Evolutionary conservation across 1,140 invertebrate genomes (phyloP), one percentile per base, ranked within the genome.

Genomic region (Bemisia tabaci): DNA sequence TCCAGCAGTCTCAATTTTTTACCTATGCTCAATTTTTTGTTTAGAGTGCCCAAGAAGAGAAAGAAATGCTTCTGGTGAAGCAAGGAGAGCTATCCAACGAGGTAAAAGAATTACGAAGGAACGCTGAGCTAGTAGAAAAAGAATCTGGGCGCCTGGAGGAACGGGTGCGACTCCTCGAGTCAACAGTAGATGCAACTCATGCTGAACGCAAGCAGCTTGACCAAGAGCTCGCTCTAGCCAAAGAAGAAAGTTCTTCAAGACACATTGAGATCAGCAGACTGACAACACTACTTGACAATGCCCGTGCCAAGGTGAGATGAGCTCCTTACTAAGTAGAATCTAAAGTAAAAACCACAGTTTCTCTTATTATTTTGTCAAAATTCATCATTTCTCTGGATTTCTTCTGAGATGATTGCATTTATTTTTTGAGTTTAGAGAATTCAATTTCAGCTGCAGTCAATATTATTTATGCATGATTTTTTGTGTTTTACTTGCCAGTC

Each of bases 31-130:
- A n/a, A n/a, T n/a, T n/a, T n/a, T n/a, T n/a, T n/a, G n/a, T 65
- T 63, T 25, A 87, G 83, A 85, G 85, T 69, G 88, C 89, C 12
- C 90, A 94, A 78, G 88, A 90, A 68, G 89, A 92, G 73, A 79
- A 87, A 21, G 88, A 90, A 69, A 59, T 70, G 5, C 73, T 92
- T 17, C 71, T 91, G 12, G 80, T 84, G n/a, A 92, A 92, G 71
- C 87, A 91, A 73, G 88, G 90, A 70, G 90, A 94, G 71, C 72
- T 92, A 0, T 85, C 80, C 71, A 80, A 80, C 0, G 86, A 90
- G 66, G 71, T 93, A 23, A 82, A 84, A 26, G 74, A 72, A 66
- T 70, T 82, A 12, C 62, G 83, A 79, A 69, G 76, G 72, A 70
- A 80, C 72, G 71, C 79, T 74, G 73, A 83, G 79, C 64, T 79